Base-by-base conservation (phyloP, 1,140 invertebrate genomes). In the Luehdorfia chinensis region DNA sequence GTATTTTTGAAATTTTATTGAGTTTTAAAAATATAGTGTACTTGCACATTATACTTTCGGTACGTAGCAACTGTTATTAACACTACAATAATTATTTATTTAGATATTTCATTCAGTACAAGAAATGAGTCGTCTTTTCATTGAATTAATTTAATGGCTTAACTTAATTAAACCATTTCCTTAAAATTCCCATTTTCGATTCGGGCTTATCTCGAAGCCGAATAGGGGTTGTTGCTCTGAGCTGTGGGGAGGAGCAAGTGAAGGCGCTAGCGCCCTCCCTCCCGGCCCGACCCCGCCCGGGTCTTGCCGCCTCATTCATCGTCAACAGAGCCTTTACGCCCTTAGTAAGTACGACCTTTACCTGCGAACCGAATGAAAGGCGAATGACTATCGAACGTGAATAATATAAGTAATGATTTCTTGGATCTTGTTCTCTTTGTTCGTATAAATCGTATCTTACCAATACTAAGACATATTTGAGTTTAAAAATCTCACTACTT, bases 171-270 rank as follows among this genome's bases (percentile, higher is more conserved):
- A 69, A 66, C 53, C 47, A 58, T 50, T 64, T 59, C 58, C 52
- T 53, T 57, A 62, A 57, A 55, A 65, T 63, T 60, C 51, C 49
- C 51, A 36, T 58, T 45, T 34, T 59, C 49, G 43, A 52, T 55
- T 50, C 62, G 62, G 63, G 66, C 66, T 77, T 73, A 78, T 81
- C 73, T 78, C 73, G 66, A 77, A 72, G 75, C 70, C 65, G 58
- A 74, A 73, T 74, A 61, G 64, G 77, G 75, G 77, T 78, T 81
- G 74, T 81, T 81, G 74, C 72, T 81, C 77, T 66, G 54, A 47
- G 51, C 39, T 55, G 55, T 52, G 6, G 54, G 55, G 59, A 50
- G 52, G 54, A 47, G 39, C 47, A 51, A 48, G 59, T n/a, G n/a
- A n/a, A n/a, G n/a, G n/a, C n/a, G n/a, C 57, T 53, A 45, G 37